These are phyloP conservation scores for Ectobius pallidus DNA, from an alignment of 2,888 invertebrate species.

Conservation along the genomic window DNA sequence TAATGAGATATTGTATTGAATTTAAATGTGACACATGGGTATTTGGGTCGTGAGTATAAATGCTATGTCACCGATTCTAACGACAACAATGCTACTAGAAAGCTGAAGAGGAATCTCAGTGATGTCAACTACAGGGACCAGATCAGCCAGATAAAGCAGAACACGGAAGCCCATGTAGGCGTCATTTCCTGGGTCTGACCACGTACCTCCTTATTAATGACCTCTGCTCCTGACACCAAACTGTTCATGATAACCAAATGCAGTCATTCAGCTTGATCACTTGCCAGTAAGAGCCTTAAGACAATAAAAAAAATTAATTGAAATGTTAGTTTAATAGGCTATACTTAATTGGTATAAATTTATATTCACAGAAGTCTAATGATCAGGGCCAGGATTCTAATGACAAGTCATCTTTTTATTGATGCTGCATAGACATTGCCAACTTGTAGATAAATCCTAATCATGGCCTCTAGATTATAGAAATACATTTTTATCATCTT, in stretches of 20 bases:
- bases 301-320: no score
- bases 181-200: neutral
- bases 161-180: conserved; percentile 13
- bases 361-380: no score
- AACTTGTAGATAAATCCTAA: no score
- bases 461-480: no score
- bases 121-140: neutral
- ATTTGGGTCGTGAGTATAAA: conserved; percentile 20
- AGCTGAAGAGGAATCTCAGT: neutral
- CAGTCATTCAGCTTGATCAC: no score
- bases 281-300: no score
- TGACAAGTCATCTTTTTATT: no score
- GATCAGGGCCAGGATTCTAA: no score
- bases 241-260: neutral
- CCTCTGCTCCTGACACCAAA: neutral
- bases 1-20: conserved; percentile 29
- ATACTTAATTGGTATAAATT: no score
- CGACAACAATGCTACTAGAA: conserved; percentile 7
- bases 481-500: no score
- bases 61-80: conserved; percentile 10
- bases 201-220: conserved; percentile 12
- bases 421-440: no score
- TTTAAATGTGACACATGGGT: conserved; percentile 23
- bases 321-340: no score
- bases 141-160: neutral